Evolutionary conservation across 1,140 invertebrate genomes (phyloP).

Genomic region (Metopolophium dirhodum): DNA sequence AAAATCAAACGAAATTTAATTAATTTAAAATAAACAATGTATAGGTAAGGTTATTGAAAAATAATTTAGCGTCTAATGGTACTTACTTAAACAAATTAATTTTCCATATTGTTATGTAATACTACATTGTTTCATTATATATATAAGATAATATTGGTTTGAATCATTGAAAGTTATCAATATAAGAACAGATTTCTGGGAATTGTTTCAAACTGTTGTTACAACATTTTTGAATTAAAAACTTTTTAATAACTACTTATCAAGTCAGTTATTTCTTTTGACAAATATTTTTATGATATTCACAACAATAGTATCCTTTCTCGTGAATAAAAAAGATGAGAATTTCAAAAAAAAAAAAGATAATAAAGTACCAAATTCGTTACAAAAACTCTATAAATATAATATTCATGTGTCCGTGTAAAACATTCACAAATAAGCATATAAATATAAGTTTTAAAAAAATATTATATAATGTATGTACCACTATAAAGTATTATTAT

Average conservation of each 20-base stretch:
- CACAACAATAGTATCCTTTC: not conserved
- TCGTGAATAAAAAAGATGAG: not conserved
- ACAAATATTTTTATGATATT: not conserved
- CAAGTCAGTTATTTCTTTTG: not conserved
- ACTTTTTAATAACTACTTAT: conserved; percentile 16
- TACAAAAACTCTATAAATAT: not conserved
- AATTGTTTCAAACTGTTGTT: not conserved
- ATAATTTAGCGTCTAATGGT: not conserved
- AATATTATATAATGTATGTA: not conserved
- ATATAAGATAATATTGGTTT: not conserved
- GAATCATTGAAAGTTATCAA: not conserved
- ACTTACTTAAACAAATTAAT: conserved; percentile 11
- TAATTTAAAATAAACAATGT: conserved; percentile 6
- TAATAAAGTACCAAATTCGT: not conserved
- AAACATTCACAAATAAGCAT: not conserved
- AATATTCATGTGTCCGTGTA: not conserved
- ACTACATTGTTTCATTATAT: not conserved
- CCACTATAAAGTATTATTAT: not conserved
- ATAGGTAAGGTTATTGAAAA: not conserved
- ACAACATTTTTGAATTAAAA: not conserved
- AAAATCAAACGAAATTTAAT: not conserved
- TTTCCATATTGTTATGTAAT: not conserved
- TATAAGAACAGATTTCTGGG: not conserved
- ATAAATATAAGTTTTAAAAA: no score
- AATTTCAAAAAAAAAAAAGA: not conserved